phyloP scores from a whole-genome alignment of 2,113 vertebrate species.

The Nanger granti region DNA sequence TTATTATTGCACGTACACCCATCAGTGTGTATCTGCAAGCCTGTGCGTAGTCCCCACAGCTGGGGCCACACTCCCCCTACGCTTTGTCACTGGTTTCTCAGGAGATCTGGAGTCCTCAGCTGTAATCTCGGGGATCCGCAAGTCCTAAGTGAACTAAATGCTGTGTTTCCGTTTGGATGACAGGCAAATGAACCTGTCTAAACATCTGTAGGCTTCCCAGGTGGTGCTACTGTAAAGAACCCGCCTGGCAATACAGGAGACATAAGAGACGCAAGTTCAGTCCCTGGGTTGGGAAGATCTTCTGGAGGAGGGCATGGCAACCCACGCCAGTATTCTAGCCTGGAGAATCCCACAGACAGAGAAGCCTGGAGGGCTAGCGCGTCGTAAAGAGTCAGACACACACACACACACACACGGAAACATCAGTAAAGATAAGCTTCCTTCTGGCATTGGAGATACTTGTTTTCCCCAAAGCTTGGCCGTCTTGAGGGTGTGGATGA shows the following conservation, averaged over 20 bases:
- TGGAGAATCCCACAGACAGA: background rate
- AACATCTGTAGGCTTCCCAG: background rate
- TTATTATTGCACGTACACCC: rapidly evolving
- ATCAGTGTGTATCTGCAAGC: rapidly evolving
- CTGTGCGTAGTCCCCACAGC: too few relatives aligned
- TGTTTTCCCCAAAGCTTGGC: background rate
- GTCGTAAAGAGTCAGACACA: background rate
- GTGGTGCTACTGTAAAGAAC: background rate
- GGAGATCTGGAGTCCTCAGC: background rate
- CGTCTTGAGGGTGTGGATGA: background rate
- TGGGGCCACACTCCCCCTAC: background rate
- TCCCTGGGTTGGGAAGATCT: background rate
- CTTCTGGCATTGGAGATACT: background rate
- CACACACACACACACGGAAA: background rate
- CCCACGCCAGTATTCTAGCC: background rate
- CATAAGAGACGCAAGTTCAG: background rate
- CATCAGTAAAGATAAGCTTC: background rate
- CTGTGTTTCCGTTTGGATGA: background rate
- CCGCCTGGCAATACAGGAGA: background rate
- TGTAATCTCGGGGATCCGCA: rapidly evolving
- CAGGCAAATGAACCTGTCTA: background rate
- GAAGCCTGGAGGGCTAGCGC: background rate
- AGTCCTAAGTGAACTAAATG: background rate
- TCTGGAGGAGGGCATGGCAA: background rate
- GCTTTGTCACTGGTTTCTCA: background rate